Conservation (phyloP, 2,888 invertebrate species). For the Axea sp. region DNA sequence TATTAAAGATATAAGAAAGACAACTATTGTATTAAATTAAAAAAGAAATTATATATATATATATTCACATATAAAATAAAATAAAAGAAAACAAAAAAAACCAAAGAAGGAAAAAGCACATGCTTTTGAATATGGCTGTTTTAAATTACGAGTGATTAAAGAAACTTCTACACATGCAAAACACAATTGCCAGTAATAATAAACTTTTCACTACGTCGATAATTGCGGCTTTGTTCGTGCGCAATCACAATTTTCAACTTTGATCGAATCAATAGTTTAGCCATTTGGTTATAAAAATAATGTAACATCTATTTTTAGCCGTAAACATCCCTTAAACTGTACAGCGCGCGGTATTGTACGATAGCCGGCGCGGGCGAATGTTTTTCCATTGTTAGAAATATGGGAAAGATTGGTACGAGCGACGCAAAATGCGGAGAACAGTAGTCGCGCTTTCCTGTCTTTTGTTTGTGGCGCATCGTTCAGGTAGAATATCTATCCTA, state of each 20-base stretch:
- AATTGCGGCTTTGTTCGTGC: no score
- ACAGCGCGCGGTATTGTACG: slow-evolving; percentile 2
- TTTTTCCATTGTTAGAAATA: slow-evolving; percentile 35
- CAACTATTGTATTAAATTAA: no score
- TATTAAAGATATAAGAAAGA: no score
- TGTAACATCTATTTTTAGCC: slow-evolving; percentile 13
- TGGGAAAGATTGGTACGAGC: slow-evolving; percentile 45
- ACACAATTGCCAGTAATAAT: no score
- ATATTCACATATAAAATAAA: no score
- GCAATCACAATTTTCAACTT: slow-evolving; percentile 1
- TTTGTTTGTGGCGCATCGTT: slow-evolving; percentile 68
- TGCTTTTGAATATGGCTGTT: no score
- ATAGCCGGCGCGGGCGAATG: slow-evolving; percentile 3
- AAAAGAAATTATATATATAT: no score
- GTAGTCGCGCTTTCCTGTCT: slow-evolving; percentile 71
- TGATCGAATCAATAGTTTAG: slow-evolving; percentile 16
- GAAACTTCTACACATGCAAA: no score
- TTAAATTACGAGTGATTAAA: no score
- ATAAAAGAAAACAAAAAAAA: no score
- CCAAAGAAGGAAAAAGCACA: no score
- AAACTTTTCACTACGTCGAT: no score
- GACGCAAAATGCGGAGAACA: slow-evolving; percentile 61
- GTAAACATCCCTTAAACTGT: slow-evolving; percentile 35
- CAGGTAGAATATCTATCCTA: slow-evolving; percentile 45
- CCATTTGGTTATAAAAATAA: slow-evolving; percentile 3